phyloP scores from a whole-genome alignment of 1,140 invertebrate species.

The Drosophila nigrodunni region DNA sequence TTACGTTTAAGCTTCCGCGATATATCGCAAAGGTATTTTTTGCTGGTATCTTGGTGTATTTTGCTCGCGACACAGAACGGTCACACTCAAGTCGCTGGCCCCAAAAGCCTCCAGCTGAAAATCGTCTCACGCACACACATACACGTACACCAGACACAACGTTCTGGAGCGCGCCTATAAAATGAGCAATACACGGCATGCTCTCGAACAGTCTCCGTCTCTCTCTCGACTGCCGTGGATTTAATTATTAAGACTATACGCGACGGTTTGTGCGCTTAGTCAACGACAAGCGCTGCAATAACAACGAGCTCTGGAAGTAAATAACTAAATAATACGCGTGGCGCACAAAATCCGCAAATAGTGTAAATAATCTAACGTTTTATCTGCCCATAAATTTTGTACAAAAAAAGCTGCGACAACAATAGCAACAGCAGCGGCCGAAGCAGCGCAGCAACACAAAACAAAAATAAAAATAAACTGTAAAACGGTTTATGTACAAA shows the following conservation, averaged over 20 bases:
- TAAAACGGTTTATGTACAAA: slow-evolving; percentile 34
- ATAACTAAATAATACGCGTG: slow-evolving; percentile 49
- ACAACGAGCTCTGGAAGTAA: slow-evolving; percentile 29
- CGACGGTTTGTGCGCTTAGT: slow-evolving; percentile 30
- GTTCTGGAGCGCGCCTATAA: slow-evolving; percentile 45
- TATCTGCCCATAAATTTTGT: slow-evolving; percentile 46
- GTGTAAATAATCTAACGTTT: slow-evolving; percentile 36
- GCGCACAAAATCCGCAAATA: slow-evolving; percentile 50
- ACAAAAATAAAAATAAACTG: slow-evolving; percentile 19
- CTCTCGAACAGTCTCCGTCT: slow-evolving; percentile 41
- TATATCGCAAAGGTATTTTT: not conserved
- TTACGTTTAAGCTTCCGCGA: not conserved
- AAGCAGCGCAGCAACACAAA: slow-evolving; percentile 37
- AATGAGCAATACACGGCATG: slow-evolving; percentile 38
- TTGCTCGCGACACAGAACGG: not conserved
- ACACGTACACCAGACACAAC: slow-evolving; percentile 10
- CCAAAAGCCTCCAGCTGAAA: slow-evolving; percentile 41
- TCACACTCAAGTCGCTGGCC: slow-evolving; percentile 16
- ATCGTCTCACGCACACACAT: slow-evolving; percentile 18
- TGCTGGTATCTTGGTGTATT: slow-evolving; percentile 18
- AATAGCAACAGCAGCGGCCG: slow-evolving; percentile 54
- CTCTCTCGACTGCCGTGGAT: slow-evolving; percentile 24
- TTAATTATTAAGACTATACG: slow-evolving; percentile 33
- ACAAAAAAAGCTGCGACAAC: slow-evolving; percentile 21
- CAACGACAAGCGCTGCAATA: slow-evolving; percentile 34